Base-by-base conservation (phyloP, 2,113 vertebrate species). In the Grantiella picta region DNA sequence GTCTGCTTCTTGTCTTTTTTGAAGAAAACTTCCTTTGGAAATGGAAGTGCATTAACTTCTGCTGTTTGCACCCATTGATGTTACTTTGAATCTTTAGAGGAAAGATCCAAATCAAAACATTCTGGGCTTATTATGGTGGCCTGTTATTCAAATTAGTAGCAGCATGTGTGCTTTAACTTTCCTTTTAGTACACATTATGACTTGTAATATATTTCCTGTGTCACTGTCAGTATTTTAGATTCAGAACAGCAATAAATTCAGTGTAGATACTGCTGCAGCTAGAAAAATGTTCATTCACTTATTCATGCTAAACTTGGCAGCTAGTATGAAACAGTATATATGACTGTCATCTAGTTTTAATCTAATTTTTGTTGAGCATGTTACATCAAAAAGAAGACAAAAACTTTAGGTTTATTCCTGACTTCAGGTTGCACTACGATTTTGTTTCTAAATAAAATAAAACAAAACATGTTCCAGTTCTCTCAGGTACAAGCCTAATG, bases 401-500 rank as follows among this genome's bases (percentile, higher is more conserved):
- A 88, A 81, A 31, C 16, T 71, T 78, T 22, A 57, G 36, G 25
- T 68, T 93, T 82, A 61, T 95, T 95, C 22, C 36, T 76, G 31
- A 71, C 24, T 90, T 83, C 70, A 72, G 40, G 15, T 86, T 81
- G 53, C 88, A 82, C 52, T 90, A 49, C 2, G 1, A 0, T 82
- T 89, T 81, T 92, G 25, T 92, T 96, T 87, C 64, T 63, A 63
- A 82, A 83, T 70, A 77, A 63, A 82, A 83, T 70, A 68, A 90
- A 86, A 33, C 12, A 77, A 76, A 83, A 68, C 36, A 49, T 68
- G 40, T 97, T 95, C 79, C 73, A 92, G 28, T 91, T 72, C 53
- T 83, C 95, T 96, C 92, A 95, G 86, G 91, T 95, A 69, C n/a
- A 88, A 35, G 63, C 76, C 36, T 68, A 18, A 52, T 45, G 10